A percentile compares a stretch with the other conserved stretches of the same genome.
These are phyloP conservation scores for Mustelus asterias DNA, from an alignment of 2,113 vertebrate genomes.

Conservation along the genomic window DNA sequence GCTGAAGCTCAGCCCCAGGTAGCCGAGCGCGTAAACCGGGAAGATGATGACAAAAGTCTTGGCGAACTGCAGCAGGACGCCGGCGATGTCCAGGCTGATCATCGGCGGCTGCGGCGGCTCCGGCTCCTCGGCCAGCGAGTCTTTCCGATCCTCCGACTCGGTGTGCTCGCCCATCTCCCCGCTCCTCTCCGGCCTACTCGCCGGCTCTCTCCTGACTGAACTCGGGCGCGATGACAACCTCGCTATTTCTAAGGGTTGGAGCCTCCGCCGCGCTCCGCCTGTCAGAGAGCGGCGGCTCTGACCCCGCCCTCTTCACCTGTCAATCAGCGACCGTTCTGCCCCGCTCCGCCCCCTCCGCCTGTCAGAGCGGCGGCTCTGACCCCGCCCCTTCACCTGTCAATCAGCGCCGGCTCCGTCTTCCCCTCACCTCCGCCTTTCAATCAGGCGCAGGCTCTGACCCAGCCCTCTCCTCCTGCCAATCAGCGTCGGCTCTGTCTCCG, in stretches of 20 bases:
- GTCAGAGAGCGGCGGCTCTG: not conserved
- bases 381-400: too few relatives aligned
- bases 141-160: slow-evolving; percentile 31
- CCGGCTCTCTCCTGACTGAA: not conserved
- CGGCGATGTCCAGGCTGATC: slow-evolving; percentile 66
- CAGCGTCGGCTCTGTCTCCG: too few relatives aligned
- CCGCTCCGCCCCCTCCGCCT: not conserved
- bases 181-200: slow-evolving; percentile 37
- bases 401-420: too few relatives aligned
- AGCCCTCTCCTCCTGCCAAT: too few relatives aligned
- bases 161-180: slow-evolving; percentile 42
- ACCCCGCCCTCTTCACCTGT: slow-evolving; percentile 41
- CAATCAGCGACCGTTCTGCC: slow-evolving; percentile 37
- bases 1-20: slow-evolving; percentile 89
- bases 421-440: too few relatives aligned
- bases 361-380: too few relatives aligned
- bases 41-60: slow-evolving; percentile 80
- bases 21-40: slow-evolving; percentile 83
- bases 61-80: slow-evolving; percentile 74
- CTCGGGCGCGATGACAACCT: not conserved
- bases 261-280: not conserved
- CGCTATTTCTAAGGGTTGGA: not conserved
- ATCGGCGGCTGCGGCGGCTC: slow-evolving; percentile 47
- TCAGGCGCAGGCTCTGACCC: too few relatives aligned
- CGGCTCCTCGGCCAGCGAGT: slow-evolving; percentile 41